Evolutionary conservation across 1,140 invertebrate genomes (phyloP).

Genomic region (Drosophila mauritiana): DNA sequence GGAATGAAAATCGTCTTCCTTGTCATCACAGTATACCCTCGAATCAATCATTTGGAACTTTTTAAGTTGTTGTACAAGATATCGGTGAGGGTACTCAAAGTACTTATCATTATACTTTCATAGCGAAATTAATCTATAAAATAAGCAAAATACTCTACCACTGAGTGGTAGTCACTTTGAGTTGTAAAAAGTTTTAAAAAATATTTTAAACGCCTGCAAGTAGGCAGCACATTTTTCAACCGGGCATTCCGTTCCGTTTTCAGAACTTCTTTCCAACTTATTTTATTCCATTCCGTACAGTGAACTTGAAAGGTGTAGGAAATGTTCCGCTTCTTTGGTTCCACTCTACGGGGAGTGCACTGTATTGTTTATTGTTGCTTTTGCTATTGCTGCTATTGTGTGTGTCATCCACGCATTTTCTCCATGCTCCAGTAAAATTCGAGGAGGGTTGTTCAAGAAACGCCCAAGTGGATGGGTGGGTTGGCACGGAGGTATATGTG

Average conservation of each 20-base stretch:
- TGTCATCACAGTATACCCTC: conserved; percentile 3
- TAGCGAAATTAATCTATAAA: too few relatives aligned
- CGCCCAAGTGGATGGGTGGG: conserved; percentile 10
- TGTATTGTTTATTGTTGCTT: conserved; percentile 21
- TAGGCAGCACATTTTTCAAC: too few relatives aligned
- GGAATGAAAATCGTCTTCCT: conserved; percentile 40
- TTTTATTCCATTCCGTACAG: neutral
- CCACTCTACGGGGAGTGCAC: neutral
- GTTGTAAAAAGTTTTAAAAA: too few relatives aligned
- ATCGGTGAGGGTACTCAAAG: neutral
- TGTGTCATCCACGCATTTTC: conserved; percentile 47
- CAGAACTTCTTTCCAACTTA: too few relatives aligned
- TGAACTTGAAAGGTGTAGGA: neutral
- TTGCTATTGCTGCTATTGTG: conserved; percentile 18
- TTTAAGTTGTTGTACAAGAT: neutral
- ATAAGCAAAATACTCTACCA: neutral
- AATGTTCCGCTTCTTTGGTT: neutral
- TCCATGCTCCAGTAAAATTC: conserved; percentile 37
- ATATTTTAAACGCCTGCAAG: too few relatives aligned
- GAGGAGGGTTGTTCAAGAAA: conserved; percentile 31
- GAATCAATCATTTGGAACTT: neutral
- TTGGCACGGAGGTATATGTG: conserved; percentile 3
- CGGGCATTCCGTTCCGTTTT: too few relatives aligned
- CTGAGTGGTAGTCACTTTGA: too few relatives aligned
- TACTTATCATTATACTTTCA: too few relatives aligned